Base-by-base conservation (phyloP, 35 echinoderm and acorn worm species). In the Acanthaster planci region DNA sequence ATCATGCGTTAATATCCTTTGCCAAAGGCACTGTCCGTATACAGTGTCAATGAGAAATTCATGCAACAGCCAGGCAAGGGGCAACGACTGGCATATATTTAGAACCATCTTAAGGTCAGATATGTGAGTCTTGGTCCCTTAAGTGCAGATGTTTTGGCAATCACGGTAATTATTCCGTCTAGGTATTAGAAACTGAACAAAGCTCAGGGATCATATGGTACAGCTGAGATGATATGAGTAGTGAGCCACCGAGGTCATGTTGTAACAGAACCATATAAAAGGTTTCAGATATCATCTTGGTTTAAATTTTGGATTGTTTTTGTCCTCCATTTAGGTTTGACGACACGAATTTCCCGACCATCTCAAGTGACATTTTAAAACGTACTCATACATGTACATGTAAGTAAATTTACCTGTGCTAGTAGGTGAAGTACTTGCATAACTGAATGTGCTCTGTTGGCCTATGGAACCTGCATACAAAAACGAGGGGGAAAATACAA, bases 81-180 rank as follows among this genome's bases (percentile, higher is more conserved):
- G 14, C 18, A 72, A 72, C 34, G 29, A 34, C 29, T 72, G 26
- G 64, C 34, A 30, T 72, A 72, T 72, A 72, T 16, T 23, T 31
- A 72, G 64, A 72, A 29, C 23, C 34, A 29, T 72, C 34, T 19
- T 72, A 29, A 72, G 64, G 64, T 72, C 64, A 72, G 10, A 72
- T 35, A 72, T 72, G 26, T 72, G 30, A 72, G 30, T 72, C 26
- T 72, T 31, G 64, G 26, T 26, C 21, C 19, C 23, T n/a, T 6
- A 34, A 31, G 14, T 34, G 15, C 64, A 72, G 64, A 72, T 72
- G 64, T 26, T 34, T 31, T 72, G 26, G 64, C 64, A 72, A 72
- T 72, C 64, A 72, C 10, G 64, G 64, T 72, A 72, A 72, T 72
- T 72, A 72, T 72, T 72, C 64, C 15, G 64, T 72, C 64, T 72